These are phyloP conservation scores for Solen grandis DNA, from an alignment of 1,140 invertebrate species.

Conservation along the genomic window DNA sequence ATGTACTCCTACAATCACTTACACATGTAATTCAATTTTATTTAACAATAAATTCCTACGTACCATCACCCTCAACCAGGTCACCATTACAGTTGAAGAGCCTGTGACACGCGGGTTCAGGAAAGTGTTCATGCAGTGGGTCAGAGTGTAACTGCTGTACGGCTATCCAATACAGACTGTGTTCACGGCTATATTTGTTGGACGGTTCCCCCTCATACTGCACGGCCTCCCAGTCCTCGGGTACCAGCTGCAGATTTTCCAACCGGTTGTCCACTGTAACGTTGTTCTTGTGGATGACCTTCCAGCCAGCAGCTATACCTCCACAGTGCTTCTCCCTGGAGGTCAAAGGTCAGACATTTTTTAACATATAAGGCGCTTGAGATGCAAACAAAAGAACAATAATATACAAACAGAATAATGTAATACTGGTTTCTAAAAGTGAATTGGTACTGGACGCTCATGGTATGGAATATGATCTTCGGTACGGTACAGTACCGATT, in stretches of 20 bases:
- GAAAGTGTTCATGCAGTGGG: conserved; percentile 76
- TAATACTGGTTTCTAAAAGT: background rate
- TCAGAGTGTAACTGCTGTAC: conserved; percentile 82
- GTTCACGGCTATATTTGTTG: conserved; percentile 76
- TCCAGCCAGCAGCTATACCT: conserved; percentile 81
- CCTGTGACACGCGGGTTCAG: conserved; percentile 74
- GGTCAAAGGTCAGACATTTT: conserved; percentile 26
- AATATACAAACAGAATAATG: background rate
- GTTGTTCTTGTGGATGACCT: conserved; percentile 82
- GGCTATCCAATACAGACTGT: conserved; percentile 83
- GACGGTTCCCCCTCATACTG: conserved; percentile 60
- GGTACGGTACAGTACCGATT: background rate
- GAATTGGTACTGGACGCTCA: too few species aligned
- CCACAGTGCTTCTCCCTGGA: conserved; percentile 83
- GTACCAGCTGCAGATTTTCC: conserved; percentile 81
- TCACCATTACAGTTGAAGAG: conserved; percentile 79
- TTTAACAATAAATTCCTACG: background rate
- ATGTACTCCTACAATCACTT: too few species aligned
- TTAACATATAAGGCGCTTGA: background rate
- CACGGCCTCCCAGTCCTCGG: conserved; percentile 50
- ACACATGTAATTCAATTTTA: too few species aligned
- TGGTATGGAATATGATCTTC: too few species aligned
- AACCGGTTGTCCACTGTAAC: conserved; percentile 83
- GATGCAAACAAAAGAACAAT: background rate
- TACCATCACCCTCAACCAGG: conserved; percentile 78